Conservation (phyloP, 2,888 invertebrate species). For the Oeneis ivallda region DNA sequence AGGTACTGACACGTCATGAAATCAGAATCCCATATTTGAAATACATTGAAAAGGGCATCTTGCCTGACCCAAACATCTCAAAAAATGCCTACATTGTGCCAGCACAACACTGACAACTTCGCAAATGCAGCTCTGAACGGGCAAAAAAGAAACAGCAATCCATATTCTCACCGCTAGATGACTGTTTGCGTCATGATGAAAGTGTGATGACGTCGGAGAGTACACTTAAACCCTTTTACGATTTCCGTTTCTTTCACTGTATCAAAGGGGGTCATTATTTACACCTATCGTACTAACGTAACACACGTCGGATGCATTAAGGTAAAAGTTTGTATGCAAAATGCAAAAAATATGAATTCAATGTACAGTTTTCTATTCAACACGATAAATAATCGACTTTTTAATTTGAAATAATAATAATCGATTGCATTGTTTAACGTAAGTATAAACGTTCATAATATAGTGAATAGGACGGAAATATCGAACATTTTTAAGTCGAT, state of each 20-base stretch:
- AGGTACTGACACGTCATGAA: neutral
- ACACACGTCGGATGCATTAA: neutral
- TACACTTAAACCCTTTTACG: slow-evolving; percentile 30
- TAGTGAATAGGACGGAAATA: no score
- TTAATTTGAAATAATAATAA: no score
- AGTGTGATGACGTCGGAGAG: slow-evolving; percentile 29
- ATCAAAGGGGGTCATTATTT: slow-evolving; percentile 14
- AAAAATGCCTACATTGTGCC: slow-evolving; percentile 28
- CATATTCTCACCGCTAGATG: slow-evolving; percentile 31
- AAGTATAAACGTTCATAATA: no score
- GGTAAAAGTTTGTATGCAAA: neutral
- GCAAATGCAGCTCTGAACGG: slow-evolving; percentile 37
- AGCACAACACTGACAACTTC: slow-evolving; percentile 29
- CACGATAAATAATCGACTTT: no score
- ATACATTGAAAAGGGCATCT: slow-evolving; percentile 25
- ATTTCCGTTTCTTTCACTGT: slow-evolving; percentile 22
- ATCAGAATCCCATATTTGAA: neutral
- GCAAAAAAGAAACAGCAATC: slow-evolving; percentile 35
- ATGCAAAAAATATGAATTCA: no score
- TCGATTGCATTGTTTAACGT: no score
- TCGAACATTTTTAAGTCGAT: no score
- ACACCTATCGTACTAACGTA: slow-evolving; percentile 4
- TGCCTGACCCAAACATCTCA: slow-evolving; percentile 30
- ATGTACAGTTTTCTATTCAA: no score
- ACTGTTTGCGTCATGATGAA: slow-evolving; percentile 30